Conservation (phyloP, 2,888 invertebrate genomes). For the Taphrorychus bicolor region DNA sequence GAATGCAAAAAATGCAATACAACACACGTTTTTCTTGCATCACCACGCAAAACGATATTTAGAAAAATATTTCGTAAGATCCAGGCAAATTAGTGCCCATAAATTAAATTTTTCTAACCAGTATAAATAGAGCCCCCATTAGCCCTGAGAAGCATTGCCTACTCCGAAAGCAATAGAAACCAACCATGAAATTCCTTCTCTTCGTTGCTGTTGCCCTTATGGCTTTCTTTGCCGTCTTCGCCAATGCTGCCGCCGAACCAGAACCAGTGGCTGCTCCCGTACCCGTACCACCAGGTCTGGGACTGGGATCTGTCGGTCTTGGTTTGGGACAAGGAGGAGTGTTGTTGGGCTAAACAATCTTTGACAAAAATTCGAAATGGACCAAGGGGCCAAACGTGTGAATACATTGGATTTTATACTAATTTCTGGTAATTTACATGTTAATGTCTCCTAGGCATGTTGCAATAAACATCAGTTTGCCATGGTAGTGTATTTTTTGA, state of each 20-base stretch:
- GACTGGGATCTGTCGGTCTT: neutral
- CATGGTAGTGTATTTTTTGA: neutral
- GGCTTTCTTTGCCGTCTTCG: slow-evolving; percentile 37
- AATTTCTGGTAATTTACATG: neutral
- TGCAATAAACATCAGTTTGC: neutral
- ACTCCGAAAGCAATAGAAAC: neutral
- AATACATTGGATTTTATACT: neutral
- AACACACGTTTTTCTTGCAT: neutral
- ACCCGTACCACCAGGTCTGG: neutral
- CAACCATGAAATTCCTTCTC: slow-evolving; percentile 43
- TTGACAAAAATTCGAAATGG: neutral
- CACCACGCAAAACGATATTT: neutral
- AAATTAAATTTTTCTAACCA: neutral
- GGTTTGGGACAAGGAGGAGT: slow-evolving; percentile 3
- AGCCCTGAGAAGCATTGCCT: neutral
- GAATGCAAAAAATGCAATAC: neutral
- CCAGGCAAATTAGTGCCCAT: neutral
- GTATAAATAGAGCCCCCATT: neutral
- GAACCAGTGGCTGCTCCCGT: neutral
- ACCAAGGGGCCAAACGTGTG: neutral
- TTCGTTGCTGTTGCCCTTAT: slow-evolving; percentile 41
- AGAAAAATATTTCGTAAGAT: neutral
- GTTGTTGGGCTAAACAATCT: neutral
- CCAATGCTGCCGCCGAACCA: slow-evolving; percentile 19
- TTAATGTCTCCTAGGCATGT: neutral